Base-by-base conservation (phyloP, 2,113 vertebrate species). In the Baryphthengus martii region DNA sequence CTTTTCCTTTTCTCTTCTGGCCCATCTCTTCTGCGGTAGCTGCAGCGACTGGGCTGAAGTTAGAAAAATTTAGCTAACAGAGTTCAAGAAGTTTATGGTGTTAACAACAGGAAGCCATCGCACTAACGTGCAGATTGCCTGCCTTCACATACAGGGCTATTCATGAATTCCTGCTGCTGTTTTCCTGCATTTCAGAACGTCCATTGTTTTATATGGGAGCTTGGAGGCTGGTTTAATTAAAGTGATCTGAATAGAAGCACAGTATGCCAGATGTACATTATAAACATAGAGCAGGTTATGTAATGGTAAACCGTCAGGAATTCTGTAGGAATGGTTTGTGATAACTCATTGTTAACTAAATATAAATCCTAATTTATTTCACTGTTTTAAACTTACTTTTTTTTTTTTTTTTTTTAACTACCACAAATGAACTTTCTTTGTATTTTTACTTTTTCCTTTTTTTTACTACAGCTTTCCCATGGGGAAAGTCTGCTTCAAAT, bases 181-280 rank as follows among this genome's bases (percentile, higher is more conserved):
- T 97, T 89, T 74, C 93, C 72, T 75, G 40, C 83, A 66, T 95
- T 93, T 97, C 88, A 76, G 95, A 95, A 83, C 91, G 93, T 90
- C 95, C 88, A 63, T 95, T 80, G 92, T 96, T 72, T 96, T 98
- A 97, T 98, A 98, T 96, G 93, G 88, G 97, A 97, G 97, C 97
- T 97, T 62, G 66, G 97, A 98, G 97, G 97, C 98, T 93, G 97
- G 31, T 97, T 98, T 98, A 98, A 98, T 98, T 98, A 98, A 98
- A 98, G 95, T 95, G 92, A 97, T 97, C 95, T 97, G 97, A 98
- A 98, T 96, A 80, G 97, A 74, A 88, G 78, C 94, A 96, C 97
- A 97, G 96, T 97, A 59, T 75, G 94, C 98, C 98, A 98, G 97
- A 98, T 98, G 98, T 96, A 95, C 94, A 85, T 94, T 97, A 97